Base-by-base conservation (phyloP, 2,888 invertebrate genomes). In the Nephrotoma appendiculata region DNA sequence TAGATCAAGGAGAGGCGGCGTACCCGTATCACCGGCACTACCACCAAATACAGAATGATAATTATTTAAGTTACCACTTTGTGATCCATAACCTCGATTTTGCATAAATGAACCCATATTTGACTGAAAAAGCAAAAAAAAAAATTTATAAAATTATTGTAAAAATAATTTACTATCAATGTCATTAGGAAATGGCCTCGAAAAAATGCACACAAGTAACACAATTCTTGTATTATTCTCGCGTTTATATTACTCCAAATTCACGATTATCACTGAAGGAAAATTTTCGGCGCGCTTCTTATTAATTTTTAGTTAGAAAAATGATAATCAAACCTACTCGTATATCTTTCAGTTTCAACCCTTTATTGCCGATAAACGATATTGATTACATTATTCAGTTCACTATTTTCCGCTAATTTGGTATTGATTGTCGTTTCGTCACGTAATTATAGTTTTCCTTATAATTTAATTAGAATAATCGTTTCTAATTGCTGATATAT, bases 1-100 rank as follows among this genome's bases (percentile, higher is more conserved):
- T 89, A 97, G 95, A 93, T 98, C 98, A 90, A 98, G 93, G 89
- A 97, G 94, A 89, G 97, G 97, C 88, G 97, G 97, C 90, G 96
- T 96, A 90, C 95, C 94, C 90, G 95, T 94, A 91, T 95, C 95
- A 88, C 94, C 94, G 88, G 95, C 94, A 90, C 94, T 95, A 88
- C 94, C 94, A 90, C 95, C 94, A 92, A 97, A 97, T 92, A 96
- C 96, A 90, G 96, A 95, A 92, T 96, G 96, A 93, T 96, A 96
- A 92, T 93, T 93, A 89, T 92, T 93, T 93, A 96, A 95, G 92
- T 93, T 93, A 90, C 93, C 92, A 90, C 92, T 93, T 89, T 92
- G 92, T 89, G 93, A 93, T 90, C 95, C 95, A 91, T 94, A 93
- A 90, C 95, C 95, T 88, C 94, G 91, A 87, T 92, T 93, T 90